Evolutionary conservation across 2,113 vertebrate species (phyloP).

Genomic region (Dipodomys ordii): DNA sequence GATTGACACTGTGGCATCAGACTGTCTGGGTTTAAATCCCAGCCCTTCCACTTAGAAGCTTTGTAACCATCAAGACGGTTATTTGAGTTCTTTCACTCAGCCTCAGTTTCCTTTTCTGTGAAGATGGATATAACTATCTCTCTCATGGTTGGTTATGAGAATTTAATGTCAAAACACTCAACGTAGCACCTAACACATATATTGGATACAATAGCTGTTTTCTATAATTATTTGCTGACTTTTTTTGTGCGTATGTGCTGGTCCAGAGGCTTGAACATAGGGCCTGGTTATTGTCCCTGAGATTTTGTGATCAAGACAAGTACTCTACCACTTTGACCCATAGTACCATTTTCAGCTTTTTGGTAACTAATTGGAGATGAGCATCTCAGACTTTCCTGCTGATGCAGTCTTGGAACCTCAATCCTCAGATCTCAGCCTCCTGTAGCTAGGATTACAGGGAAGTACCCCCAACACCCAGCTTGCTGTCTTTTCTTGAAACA

Average conservation of each 20-base stretch:
- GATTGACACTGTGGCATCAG: not conserved
- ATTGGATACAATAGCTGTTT: not conserved
- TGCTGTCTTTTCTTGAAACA: constrained; percentile 21
- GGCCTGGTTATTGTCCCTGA: no score
- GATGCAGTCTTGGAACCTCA: no score
- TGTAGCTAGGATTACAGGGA: no score
- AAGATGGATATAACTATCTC: not conserved
- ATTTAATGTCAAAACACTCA: not conserved
- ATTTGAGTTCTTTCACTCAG: not conserved
- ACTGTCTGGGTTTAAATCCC: not conserved
- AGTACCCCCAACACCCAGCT: no score
- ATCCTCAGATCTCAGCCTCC: no score
- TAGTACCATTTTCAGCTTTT: no score
- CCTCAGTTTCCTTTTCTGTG: constrained; percentile 25
- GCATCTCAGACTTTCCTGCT: no score
- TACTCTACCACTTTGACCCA: no score
- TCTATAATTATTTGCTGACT: not conserved
- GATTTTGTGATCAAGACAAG: no score
- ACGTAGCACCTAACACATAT: not conserved
- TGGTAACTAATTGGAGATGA: no score
- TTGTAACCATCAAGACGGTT: not conserved
- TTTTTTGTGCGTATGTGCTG: no score
- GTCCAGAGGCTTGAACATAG: no score
- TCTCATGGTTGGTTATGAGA: not conserved
- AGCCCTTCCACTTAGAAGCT: not conserved